Conservation (phyloP, 1,140 invertebrate genomes). For the Drosophila insularis region DNA sequence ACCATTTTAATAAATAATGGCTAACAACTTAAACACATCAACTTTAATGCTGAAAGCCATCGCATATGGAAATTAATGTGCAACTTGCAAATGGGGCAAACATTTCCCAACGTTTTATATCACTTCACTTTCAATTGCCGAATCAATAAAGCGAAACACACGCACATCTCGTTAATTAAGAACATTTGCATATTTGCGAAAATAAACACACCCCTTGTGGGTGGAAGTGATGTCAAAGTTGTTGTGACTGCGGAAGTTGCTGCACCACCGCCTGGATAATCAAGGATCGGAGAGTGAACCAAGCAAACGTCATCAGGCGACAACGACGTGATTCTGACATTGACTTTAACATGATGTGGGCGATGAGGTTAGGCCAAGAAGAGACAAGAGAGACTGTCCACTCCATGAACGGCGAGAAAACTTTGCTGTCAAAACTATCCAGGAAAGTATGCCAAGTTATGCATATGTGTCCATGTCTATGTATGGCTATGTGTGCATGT, state of each 20-base stretch:
- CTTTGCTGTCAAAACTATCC: slow-evolving; percentile 69
- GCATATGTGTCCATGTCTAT: slow-evolving; percentile 24
- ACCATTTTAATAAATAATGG: slow-evolving; percentile 69
- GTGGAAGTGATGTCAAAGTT: slow-evolving; percentile 12
- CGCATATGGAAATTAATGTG: slow-evolving; percentile 50
- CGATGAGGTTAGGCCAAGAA: too few species aligned
- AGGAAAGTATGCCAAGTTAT: slow-evolving; percentile 74
- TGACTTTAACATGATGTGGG: slow-evolving; percentile 39
- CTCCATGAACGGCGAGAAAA: slow-evolving; percentile 33
- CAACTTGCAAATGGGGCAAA: slow-evolving; percentile 15
- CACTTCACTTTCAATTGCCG: neutral
- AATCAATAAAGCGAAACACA: neutral
- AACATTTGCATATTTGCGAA: slow-evolving; percentile 32
- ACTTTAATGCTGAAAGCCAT: slow-evolving; percentile 46
- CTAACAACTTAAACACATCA: slow-evolving; percentile 54
- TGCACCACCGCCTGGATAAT: slow-evolving; percentile 43
- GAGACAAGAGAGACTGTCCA: neutral
- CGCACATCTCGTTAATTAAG: slow-evolving; percentile 38
- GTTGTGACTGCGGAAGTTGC: slow-evolving; percentile 10
- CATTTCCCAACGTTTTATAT: slow-evolving; percentile 18
- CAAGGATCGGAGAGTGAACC: slow-evolving; percentile 60
- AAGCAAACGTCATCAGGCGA: slow-evolving; percentile 62
- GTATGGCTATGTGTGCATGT: slow-evolving; percentile 21
- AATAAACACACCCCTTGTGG: too few species aligned
- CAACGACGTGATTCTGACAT: slow-evolving; percentile 56